Conservation (phyloP, 1,140 invertebrate species). For the Plutomurus gul region DNA sequence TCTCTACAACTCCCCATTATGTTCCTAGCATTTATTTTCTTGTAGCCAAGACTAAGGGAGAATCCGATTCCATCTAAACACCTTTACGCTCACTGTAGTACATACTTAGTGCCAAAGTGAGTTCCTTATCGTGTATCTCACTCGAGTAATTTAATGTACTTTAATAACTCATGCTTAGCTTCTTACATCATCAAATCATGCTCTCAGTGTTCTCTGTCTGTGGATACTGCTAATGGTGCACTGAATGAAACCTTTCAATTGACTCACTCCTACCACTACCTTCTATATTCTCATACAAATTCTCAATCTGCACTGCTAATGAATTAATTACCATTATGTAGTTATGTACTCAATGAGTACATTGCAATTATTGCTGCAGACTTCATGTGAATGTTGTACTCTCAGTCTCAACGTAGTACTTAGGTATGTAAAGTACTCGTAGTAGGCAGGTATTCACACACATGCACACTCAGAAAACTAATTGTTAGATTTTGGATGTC, state of each 20-base stretch:
- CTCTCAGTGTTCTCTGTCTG: neutral
- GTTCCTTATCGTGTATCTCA: neutral
- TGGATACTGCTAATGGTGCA: neutral
- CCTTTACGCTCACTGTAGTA: neutral
- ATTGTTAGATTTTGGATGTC: no score
- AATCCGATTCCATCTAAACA: slow-evolving; percentile 1
- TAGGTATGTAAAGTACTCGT: no score
- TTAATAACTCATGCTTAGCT: neutral
- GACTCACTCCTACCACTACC: no score
- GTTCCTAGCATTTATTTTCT: neutral
- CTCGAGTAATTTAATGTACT: neutral
- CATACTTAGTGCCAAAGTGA: slow-evolving; percentile 1
- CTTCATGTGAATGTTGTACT: no score
- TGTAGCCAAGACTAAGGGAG: neutral
- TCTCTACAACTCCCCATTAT: neutral
- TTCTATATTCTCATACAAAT: no score
- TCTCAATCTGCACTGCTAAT: no score
- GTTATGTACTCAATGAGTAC: slow-evolving; percentile 1
- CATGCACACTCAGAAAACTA: no score
- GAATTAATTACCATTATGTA: slow-evolving; percentile 7
- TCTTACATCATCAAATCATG: neutral
- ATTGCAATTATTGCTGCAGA: slow-evolving; percentile 6
- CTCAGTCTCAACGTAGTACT: no score
- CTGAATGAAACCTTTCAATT: slow-evolving; percentile 4
- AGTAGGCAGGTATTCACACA: no score